Evolutionary conservation across 2,113 vertebrate genomes (phyloP).

Genomic region (Ictalurus furcatus): DNA sequence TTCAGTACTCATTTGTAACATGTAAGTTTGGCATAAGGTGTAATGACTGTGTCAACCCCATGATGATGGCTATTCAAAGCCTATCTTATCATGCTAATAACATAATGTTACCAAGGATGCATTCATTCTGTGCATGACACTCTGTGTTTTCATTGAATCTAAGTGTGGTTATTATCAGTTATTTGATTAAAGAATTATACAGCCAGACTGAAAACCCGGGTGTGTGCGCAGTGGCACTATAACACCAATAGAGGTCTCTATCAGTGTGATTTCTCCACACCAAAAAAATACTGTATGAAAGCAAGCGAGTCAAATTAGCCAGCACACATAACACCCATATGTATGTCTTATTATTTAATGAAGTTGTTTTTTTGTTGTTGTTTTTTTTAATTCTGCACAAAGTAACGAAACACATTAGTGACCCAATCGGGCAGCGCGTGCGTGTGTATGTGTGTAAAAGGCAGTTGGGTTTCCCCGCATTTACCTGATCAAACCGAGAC

Average conservation of each 20-base stretch:
- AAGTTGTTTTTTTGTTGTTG: not conserved
- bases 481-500: conserved; percentile 88
- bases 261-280: conserved; percentile 14
- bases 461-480: not conserved
- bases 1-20: not conserved
- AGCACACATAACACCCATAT: not conserved
- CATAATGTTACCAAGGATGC: not conserved
- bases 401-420: not conserved
- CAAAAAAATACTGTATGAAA: not conserved
- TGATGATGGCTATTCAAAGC: not conserved
- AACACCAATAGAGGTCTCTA: conserved; percentile 47
- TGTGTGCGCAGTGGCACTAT: not conserved
- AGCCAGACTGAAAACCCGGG: not conserved
- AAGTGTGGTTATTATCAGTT: not conserved
- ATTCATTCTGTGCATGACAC: not conserved
- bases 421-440: not conserved
- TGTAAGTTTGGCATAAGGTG: not conserved
- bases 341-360: not conserved
- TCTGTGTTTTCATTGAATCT: not conserved
- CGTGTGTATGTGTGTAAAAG: not conserved
- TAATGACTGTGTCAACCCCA: not conserved
- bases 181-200: not conserved
- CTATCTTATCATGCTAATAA: not conserved
- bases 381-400: not conserved
- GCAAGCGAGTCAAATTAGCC: not conserved